phyloP scores from a whole-genome alignment of 2,113 vertebrate species.

The Calonectris borealis region DNA sequence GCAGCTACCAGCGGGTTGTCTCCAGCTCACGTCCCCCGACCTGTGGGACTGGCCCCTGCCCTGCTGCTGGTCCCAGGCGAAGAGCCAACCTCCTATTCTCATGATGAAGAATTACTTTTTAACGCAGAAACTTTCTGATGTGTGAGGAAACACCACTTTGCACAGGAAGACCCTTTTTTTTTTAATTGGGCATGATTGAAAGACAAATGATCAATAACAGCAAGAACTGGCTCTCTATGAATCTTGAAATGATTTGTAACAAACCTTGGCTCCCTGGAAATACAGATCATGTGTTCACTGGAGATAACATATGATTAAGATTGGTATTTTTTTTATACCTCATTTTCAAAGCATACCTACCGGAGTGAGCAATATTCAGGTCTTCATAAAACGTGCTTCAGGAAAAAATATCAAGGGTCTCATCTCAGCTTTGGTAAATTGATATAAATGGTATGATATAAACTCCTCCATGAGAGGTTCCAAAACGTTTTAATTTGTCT shows the following conservation, averaged over 20 bases:
- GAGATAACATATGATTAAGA: background rate
- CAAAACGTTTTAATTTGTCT: background rate
- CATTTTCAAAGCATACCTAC: background rate
- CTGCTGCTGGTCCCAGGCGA: background rate
- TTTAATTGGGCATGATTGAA: background rate
- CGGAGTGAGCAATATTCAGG: background rate
- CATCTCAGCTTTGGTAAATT: background rate
- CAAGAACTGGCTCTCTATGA: background rate
- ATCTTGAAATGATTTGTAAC: background rate
- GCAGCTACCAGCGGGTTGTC: background rate
- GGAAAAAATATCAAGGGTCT: background rate
- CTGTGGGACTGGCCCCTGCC: background rate
- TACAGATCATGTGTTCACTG: background rate
- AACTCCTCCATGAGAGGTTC: background rate
- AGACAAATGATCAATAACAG: background rate
- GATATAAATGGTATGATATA: fast-evolving
- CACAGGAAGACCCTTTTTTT: background rate
- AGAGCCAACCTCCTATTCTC: background rate
- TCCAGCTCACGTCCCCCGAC: background rate
- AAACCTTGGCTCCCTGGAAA: background rate
- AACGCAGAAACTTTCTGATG: background rate
- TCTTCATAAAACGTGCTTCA: background rate
- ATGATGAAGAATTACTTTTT: background rate
- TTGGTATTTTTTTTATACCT: background rate
- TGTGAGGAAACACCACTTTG: background rate